These are phyloP conservation scores for Zoanthus gigantus DNA, from an alignment of 92 coral and sea anemone genomes.

Conservation along the genomic window DNA sequence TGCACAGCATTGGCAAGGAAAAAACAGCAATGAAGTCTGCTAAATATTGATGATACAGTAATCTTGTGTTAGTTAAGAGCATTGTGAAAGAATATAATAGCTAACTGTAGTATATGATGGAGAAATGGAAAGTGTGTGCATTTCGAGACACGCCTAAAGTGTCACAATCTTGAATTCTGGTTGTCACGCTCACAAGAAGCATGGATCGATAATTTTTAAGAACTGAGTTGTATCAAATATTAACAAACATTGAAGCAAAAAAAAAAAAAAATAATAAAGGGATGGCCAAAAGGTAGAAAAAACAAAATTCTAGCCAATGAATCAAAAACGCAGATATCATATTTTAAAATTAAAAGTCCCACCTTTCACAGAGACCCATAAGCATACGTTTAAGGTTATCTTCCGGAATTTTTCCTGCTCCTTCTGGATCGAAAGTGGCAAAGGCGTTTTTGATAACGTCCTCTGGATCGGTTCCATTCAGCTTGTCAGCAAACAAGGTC, in stretches of 20 bases:
- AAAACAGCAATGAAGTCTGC: not conserved
- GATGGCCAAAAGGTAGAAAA: not conserved
- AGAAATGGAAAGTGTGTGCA: too few relatives aligned
- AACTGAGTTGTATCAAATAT: not conserved
- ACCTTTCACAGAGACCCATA: constrained; percentile 94
- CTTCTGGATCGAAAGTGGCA: constrained; percentile 83
- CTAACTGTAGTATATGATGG: not conserved
- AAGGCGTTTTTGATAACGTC: constrained; percentile 94
- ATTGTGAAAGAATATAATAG: not conserved
- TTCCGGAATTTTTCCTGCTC: constrained; percentile 81
- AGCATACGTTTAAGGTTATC: constrained; percentile 77
- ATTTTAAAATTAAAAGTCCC: not conserved
- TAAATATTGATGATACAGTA: not conserved
- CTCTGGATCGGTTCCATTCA: constrained; percentile 97
- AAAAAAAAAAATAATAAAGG: not conserved
- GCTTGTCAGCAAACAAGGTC: constrained; percentile 95
- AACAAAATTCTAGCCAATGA: not conserved
- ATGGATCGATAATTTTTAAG: too few relatives aligned
- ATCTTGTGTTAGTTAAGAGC: not conserved
- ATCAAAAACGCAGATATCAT: not conserved
- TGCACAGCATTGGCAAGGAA: not conserved
- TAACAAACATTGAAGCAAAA: not conserved
- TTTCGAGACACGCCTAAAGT: not conserved
- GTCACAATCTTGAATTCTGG: not conserved
- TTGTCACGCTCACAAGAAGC: not conserved